Evolutionary conservation across 1,140 invertebrate genomes (phyloP), one percentile per base, ranked within the genome.

Genomic region (Trachymyrmex cornetzi): DNA sequence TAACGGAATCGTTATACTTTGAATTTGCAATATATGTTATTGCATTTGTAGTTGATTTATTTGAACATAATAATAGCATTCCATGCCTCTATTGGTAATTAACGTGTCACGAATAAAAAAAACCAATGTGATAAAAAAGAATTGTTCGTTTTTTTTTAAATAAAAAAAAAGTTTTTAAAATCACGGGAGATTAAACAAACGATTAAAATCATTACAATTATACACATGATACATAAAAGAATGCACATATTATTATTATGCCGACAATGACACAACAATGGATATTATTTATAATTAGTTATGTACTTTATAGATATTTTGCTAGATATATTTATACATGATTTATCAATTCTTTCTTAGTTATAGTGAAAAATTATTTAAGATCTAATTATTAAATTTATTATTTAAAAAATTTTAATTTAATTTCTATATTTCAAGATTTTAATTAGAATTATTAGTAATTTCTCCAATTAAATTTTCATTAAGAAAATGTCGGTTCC

Each of bases 171-270:
- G 4, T 61, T 24, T 44, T 19, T 34, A n/a, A 48, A 30, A n/a
- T 48, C 7, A 44, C 16, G 4, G 19, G 16, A 34, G 6, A 48
- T 19, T 38, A 48, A 61, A 38, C 6, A 27, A 61, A 64, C 14
- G 11, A 50, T 79, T 79, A 34, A 55, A 38, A 34, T 79, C 30
- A 64, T 77, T 63, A 63, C 7, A 53, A 63, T 64, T 64, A 63
- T 63, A 19, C 2, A 9, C 6, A 14, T 55, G 0, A 14, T 24
- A 19, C 24, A 27, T 9, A 30, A 79, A 30, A 19, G 9, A 44
- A 30, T 79, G 5, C 9, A 48, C 24, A 30, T 27, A n/a, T 77
- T 38, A 57, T 71, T 1, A 44, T 22, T 44, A 77, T 19, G 48
- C 16, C 22, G 1, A 22, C 9, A 34, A 79, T 67, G 2, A 53